These are phyloP conservation scores for Atherix ibis DNA, from an alignment of 2,888 invertebrate genomes.

Conservation along the genomic window DNA sequence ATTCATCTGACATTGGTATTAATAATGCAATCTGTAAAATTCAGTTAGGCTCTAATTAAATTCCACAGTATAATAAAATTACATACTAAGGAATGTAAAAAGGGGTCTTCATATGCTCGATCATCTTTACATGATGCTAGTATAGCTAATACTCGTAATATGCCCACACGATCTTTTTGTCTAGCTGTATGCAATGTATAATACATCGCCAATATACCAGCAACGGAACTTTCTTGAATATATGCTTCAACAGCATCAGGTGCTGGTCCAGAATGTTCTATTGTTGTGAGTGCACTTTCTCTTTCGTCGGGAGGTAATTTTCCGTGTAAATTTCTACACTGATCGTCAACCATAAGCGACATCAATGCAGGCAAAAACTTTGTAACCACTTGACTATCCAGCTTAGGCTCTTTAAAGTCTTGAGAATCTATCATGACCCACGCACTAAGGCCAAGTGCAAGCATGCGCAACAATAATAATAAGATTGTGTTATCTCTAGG, in stretches of 20 bases:
- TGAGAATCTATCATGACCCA: conserved; percentile 96
- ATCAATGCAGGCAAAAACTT: conserved; percentile 88
- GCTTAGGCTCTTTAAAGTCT: conserved; percentile 88
- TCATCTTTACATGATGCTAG: conserved; percentile 83
- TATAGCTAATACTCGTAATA: conserved; percentile 75
- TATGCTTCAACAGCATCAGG: conserved; percentile 89
- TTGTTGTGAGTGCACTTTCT: conserved; percentile 81
- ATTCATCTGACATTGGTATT: conserved; percentile 82
- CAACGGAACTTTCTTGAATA: conserved; percentile 78
- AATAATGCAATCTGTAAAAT: conserved; percentile 46
- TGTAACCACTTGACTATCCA: conserved; percentile 84
- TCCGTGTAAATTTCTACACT: conserved; percentile 65
- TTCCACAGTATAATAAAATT: too few species aligned
- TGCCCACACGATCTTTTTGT: conserved; percentile 60
- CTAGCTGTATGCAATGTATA: conserved; percentile 81
- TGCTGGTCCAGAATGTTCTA: conserved; percentile 84
- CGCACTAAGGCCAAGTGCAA: conserved; percentile 81
- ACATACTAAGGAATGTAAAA: conserved; percentile 77
- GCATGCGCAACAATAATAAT: conserved; percentile 76
- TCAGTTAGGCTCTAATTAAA: too few species aligned
- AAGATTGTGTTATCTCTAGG: conserved; percentile 86
- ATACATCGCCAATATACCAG: conserved; percentile 87
- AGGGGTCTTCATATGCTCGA: conserved; percentile 87
- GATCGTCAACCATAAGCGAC: conserved; percentile 83
- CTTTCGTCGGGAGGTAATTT: conserved; percentile 86